Base-by-base conservation (phyloP, 2,888 invertebrate genomes). In the Asteroscopus sphinx region DNA sequence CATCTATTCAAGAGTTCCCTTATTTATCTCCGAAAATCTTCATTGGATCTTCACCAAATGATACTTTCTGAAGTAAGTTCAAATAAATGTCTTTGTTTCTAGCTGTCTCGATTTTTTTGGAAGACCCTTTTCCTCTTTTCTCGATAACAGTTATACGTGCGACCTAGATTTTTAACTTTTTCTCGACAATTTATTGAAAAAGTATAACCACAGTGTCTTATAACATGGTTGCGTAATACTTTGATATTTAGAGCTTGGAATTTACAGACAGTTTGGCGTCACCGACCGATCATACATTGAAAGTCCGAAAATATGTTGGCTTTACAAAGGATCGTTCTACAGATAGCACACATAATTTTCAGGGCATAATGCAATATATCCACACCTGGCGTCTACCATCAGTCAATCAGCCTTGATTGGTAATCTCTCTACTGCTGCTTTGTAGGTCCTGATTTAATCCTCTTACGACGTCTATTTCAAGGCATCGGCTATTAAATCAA, bases 81-180 rank as follows among this genome's bases (percentile, higher is more conserved):
- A 21, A 21, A 21, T 21, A 16, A 45, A 32, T 32, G 42, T 44
- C 5, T 37, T 37, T n/a, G 26, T 35, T 52, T 32, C 17, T 9
- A 1, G 8, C 16, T n/a, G 21, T 30, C 7, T 30, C 47, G 12
- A 32, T 26, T 9, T 41, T 26, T n/a, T n/a, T n/a, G n/a, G n/a
- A n/a, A 4, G 17, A 9, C 37, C 32, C 21, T 44, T 48, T 61
- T 49, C 21, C 7, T 33, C 28, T 60, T 33, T 15, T 13, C 35
- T 32, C n/a, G 33, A 25, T 46, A 54, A 35, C 40, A 49, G 46
- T 49, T 46, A 39, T 48, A 61, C 61, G 68, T 49, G 65, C 33
- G 54, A 54, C 54, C 54, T 37, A 48, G n/a, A 49, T 61, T 28
- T 32, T n/a, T 7, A 16, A 16, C n/a, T 28, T 60, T 37, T 17